Evolutionary conservation across 1,140 invertebrate genomes (phyloP), one percentile per base, ranked within the genome.

Genomic region (Heterodera schachtii): DNA sequence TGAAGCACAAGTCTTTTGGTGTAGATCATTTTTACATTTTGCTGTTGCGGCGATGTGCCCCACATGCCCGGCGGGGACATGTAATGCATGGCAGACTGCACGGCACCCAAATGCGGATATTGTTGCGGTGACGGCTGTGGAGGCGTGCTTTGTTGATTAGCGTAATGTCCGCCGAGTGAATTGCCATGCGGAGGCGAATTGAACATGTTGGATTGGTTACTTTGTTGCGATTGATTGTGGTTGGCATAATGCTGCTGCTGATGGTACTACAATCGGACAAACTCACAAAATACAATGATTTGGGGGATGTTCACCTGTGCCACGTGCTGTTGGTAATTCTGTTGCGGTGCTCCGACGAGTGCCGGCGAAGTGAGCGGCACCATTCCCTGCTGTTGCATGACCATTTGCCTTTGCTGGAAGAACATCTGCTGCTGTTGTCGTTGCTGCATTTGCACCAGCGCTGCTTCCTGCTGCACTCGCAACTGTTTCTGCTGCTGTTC

Each of bases 341-440:
- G 60, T 6, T 67, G 47, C 52, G 75, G 6, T 21, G 78, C 66
- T 43, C 49, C 69, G 21, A 80, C 13, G 13, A 43, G n/a, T 11
- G 41, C 19, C 43, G 77, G 74, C 6, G 71, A 52, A 73, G 44
- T 13, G 5, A 57, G 3, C 19, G 9, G 67, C 21, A 80, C 41
- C 31, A 82, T 81, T 73, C 64, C 60, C 31, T 82, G 76, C 21
- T 82, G 75, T 73, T 82, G 81, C 52, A 64, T 78, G 46, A 43
- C 19, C 69, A 80, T 74, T 64, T 78, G 77, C 47, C 70, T 52
- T n/a, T 81, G 80, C n/a, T 81, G 80, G 5, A 69, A 31, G 47
- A 47, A 75, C 81, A 83, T 82, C 84, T 83, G 81, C 81, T 67
- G 57, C 60, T 82, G 81, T 11, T 66, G 81, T 11, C 44, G 75